Evolutionary conservation across 2,797 vertebrate species (phyloP).

Genomic region (Pseudochirops corinnae): DNA sequence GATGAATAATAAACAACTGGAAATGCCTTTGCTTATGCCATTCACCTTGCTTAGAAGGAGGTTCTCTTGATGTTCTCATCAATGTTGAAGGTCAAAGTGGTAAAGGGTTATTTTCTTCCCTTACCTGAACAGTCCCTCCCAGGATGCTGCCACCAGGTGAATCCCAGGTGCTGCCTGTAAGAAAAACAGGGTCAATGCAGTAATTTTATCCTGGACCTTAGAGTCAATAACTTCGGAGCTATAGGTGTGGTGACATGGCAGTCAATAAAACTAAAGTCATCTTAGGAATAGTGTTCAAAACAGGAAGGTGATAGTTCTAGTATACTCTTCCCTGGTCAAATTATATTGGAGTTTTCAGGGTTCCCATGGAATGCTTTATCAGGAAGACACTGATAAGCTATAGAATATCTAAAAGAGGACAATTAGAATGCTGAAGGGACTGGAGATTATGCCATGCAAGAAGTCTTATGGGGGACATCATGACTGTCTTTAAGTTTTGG

Average conservation of each 20-base stretch:
- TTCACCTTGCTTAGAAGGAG: background rate
- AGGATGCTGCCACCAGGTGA: background rate
- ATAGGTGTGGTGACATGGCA: background rate
- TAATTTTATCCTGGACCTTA: background rate
- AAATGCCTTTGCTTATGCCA: background rate
- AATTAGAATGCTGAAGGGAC: background rate
- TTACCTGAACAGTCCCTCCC: background rate
- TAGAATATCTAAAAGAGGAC: background rate
- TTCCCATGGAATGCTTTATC: background rate
- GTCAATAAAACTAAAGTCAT: background rate
- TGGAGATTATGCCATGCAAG: background rate
- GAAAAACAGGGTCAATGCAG: background rate
- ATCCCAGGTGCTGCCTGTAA: background rate
- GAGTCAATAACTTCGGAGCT: background rate
- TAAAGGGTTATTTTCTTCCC: background rate
- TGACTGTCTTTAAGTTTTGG: background rate
- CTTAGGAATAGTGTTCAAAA: background rate
- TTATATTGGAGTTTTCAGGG: background rate
- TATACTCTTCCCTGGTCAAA: background rate
- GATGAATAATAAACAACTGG: background rate
- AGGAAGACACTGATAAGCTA: background rate
- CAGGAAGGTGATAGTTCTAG: background rate
- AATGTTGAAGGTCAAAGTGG: background rate
- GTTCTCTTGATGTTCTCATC: background rate
- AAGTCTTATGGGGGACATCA: background rate